phyloP scores from a whole-genome alignment of 2,888 invertebrate genomes.

The Dynastes tityus region DNA sequence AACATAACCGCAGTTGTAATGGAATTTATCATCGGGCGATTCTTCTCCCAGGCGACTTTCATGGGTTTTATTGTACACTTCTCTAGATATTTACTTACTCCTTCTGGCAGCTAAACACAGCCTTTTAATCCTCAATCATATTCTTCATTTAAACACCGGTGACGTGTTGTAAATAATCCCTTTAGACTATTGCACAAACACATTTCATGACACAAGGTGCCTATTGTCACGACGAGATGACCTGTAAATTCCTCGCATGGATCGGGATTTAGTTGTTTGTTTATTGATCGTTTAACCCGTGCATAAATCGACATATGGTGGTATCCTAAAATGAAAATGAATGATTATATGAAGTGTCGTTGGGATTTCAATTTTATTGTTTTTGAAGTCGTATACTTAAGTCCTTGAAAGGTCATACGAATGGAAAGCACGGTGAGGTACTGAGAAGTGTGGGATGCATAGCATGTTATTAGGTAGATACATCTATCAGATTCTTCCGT shows the following conservation, averaged over 20 bases:
- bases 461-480: neutral
- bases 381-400: neutral
- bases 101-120: constrained; percentile 4
- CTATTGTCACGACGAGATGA: constrained; percentile 23
- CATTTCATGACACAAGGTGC: constrained; percentile 8
- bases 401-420: constrained; percentile 7
- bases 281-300: neutral
- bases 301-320: neutral
- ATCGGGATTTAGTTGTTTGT: neutral
- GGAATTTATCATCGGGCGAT: neutral
- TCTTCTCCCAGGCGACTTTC: neutral
- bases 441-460: neutral
- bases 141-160: neutral
- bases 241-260: constrained; percentile 1
- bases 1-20: neutral
- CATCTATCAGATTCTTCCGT: no score
- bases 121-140: constrained; percentile 26
- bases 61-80: constrained; percentile 9
- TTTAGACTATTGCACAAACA: constrained; percentile 17
- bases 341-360: neutral
- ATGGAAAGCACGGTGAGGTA: neutral
- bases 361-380: neutral
- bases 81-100: constrained; percentile 12
- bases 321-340: neutral
- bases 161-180: constrained; percentile 26